Evolutionary conservation across 2,113 vertebrate genomes (phyloP).

Genomic region (Rhegmatorhina hoffmannsi): DNA sequence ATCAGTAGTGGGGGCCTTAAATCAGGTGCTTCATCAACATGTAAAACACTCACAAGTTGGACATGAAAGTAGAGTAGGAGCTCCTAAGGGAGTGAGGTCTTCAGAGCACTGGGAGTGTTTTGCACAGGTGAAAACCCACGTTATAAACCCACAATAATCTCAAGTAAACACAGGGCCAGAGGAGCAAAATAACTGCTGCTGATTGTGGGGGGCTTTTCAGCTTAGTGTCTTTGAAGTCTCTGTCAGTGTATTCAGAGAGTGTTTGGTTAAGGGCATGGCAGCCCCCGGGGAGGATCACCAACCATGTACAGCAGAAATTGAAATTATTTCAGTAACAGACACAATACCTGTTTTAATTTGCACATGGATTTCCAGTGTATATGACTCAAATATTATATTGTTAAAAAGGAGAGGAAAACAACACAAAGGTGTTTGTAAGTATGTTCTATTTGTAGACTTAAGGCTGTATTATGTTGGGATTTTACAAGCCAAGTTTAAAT

Average conservation of each 20-base stretch:
- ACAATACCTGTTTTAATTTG: constrained; percentile 83
- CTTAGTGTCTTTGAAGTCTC: constrained; percentile 68
- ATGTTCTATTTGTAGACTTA: constrained; percentile 76
- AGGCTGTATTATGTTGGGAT: constrained; percentile 76
- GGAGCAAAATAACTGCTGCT: constrained; percentile 68
- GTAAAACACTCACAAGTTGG: not conserved
- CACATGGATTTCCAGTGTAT: constrained; percentile 83
- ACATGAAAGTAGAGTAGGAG: rapidly evolving
- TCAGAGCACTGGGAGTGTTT: not conserved
- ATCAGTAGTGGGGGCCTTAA: not conserved
- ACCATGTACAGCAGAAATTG: constrained; percentile 76
- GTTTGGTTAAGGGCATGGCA: constrained; percentile 70
- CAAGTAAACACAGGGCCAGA: not conserved
- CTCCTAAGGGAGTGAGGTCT: not conserved
- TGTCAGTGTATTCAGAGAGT: constrained; percentile 71
- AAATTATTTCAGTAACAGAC: constrained; percentile 81
- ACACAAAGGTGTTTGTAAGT: constrained; percentile 76
- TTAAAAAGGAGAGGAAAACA: constrained; percentile 69
- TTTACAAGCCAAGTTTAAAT: constrained; percentile 83
- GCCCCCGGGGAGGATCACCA: constrained; percentile 73
- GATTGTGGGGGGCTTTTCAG: constrained; percentile 78
- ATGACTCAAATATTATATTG: constrained; percentile 81
- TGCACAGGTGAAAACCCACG: not conserved
- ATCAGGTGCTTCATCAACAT: not conserved
- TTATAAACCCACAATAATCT: not conserved